Percentiles rank a stretch among this genome's conserved stretches.
phyloP scores from a whole-genome alignment of 2,113 vertebrate species.

The Micromys minutus region DNA sequence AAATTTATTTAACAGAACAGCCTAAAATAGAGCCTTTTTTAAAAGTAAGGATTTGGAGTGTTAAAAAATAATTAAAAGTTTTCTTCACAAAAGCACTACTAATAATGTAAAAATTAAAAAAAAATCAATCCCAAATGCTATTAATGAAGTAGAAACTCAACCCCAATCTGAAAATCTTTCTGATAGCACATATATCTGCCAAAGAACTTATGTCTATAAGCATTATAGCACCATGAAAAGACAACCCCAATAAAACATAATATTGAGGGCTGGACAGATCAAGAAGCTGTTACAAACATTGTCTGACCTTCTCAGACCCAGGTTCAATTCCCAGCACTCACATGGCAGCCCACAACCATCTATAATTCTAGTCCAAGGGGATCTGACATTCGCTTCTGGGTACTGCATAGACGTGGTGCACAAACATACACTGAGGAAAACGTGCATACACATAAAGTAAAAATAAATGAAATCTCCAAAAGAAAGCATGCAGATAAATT shows the following conservation, averaged over 20 bases:
- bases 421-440: too few species aligned
- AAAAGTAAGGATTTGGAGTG: background rate
- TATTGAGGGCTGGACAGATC: too few species aligned
- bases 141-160: background rate
- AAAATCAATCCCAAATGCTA: background rate
- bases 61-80: background rate
- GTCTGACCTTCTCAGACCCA: too few species aligned
- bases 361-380: too few species aligned
- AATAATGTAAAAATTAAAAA: background rate
- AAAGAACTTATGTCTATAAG: background rate
- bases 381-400: too few species aligned
- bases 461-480: too few species aligned
- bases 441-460: too few species aligned
- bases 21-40: background rate
- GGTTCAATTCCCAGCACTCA: too few species aligned
- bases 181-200: background rate
- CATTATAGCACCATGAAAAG: background rate
- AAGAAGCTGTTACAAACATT: too few species aligned
- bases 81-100: background rate
- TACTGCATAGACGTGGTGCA: too few species aligned
- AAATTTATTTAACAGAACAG: background rate
- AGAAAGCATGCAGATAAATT: too few species aligned
- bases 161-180: background rate
- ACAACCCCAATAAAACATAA: background rate
- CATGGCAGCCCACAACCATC: too few species aligned